Evolutionary conservation across 1,140 invertebrate genomes (phyloP).

Genomic region (Aphaenogaster rudis): DNA sequence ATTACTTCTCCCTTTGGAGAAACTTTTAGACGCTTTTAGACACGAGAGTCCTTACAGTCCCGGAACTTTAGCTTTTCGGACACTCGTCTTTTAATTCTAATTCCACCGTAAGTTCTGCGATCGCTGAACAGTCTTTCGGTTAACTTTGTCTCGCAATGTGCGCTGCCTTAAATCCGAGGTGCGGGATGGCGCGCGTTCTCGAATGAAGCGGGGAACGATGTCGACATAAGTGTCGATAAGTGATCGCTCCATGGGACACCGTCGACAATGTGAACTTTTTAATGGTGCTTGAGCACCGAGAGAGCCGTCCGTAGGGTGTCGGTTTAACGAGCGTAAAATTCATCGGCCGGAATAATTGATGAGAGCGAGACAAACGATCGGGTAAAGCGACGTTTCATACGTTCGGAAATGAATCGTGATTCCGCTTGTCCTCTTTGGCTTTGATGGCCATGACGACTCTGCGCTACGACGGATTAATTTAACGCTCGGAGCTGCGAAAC

Average conservation of each 20-base stretch:
- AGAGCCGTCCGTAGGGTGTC: constrained; percentile 52
- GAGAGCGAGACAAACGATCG: constrained; percentile 56
- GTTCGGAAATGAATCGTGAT: constrained; percentile 35
- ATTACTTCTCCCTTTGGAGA: constrained; percentile 36
- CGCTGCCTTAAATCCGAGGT: constrained; percentile 24
- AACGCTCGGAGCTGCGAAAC: neutral
- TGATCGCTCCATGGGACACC: constrained; percentile 55
- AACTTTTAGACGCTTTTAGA: constrained; percentile 54
- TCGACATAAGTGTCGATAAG: constrained; percentile 65
- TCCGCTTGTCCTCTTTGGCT: constrained; percentile 19
- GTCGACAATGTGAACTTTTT: constrained; percentile 62
- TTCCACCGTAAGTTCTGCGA: constrained; percentile 21
- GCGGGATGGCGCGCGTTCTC: neutral
- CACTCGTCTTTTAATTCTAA: constrained; percentile 61
- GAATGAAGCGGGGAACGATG: constrained; percentile 26
- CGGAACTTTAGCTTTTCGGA: constrained; percentile 44
- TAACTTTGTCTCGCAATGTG: constrained; percentile 18
- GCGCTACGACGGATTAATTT: constrained; percentile 32
- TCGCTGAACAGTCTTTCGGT: constrained; percentile 21
- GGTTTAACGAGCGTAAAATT: constrained; percentile 66
- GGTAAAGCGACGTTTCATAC: constrained; percentile 28
- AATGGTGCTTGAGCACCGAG: constrained; percentile 52
- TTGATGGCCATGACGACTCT: constrained; percentile 14
- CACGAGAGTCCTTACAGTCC: constrained; percentile 16
- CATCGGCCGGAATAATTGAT: constrained; percentile 66